A percentile compares a stretch with the other conserved stretches of the same genome.
Conservation (phyloP, 2,888 invertebrate genomes). For the Phalera bucephala region DNA sequence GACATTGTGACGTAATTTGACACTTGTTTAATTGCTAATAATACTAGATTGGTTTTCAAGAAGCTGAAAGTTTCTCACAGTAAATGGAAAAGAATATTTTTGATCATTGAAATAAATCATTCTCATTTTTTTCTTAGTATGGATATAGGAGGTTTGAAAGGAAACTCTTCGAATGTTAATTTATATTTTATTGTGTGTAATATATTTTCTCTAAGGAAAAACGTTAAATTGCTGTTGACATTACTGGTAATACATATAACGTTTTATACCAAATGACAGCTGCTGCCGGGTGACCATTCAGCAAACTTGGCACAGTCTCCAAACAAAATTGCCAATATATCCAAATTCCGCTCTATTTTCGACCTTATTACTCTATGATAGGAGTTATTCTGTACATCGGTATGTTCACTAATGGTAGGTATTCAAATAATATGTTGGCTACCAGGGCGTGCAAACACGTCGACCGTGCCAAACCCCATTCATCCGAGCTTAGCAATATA, state of each 20-base stretch:
- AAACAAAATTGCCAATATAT: constrained; percentile 19
- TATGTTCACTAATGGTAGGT: constrained; percentile 10
- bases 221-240: constrained; percentile 15
- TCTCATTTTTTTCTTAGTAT: too few relatives aligned
- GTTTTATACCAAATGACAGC: constrained; percentile 27
- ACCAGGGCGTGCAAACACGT: constrained; percentile 35
- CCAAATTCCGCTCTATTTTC: constrained; percentile 17
- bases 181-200: neutral
- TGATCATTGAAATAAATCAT: too few relatives aligned
- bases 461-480: constrained; percentile 50
- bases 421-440: constrained; percentile 39
- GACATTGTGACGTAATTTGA: too few relatives aligned
- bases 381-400: constrained; percentile 17
- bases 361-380: constrained; percentile 30
- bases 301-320: constrained; percentile 42
- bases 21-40: too few relatives aligned
- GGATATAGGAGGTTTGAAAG: too few relatives aligned
- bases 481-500: constrained; percentile 51
- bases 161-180: too few relatives aligned
- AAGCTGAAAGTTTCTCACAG: too few relatives aligned
- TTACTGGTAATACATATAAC: constrained; percentile 6
- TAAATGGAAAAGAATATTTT: too few relatives aligned
- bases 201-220: constrained; percentile 11
- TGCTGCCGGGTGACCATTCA: constrained; percentile 34
- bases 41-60: too few relatives aligned